Conservation (phyloP, 2,797 vertebrate species). For the Rhabdophis nuchalis region DNA sequence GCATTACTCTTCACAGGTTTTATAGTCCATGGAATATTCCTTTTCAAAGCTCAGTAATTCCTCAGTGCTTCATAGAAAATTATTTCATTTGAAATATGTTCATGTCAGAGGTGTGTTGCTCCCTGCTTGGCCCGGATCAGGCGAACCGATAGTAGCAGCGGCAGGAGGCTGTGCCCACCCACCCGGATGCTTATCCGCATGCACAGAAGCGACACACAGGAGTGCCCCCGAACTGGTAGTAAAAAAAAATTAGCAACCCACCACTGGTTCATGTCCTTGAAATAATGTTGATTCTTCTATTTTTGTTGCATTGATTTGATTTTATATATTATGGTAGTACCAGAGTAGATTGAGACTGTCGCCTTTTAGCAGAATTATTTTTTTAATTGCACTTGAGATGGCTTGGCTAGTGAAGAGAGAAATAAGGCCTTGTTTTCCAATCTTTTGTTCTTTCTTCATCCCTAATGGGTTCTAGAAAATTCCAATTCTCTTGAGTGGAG, state of each 20-base stretch:
- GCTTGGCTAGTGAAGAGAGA: background rate
- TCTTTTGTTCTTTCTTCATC: background rate
- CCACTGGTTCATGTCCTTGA: background rate
- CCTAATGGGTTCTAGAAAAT: background rate
- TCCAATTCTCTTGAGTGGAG: background rate
- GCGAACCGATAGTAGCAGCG: too few relatives aligned
- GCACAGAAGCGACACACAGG: too few relatives aligned
- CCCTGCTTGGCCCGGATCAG: too few relatives aligned
- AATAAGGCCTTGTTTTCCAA: background rate
- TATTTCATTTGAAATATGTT: background rate
- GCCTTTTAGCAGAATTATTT: background rate
- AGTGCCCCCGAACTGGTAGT: too few relatives aligned
- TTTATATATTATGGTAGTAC: background rate
- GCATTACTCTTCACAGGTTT: background rate
- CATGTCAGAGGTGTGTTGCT: too few relatives aligned
- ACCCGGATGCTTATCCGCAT: too few relatives aligned
- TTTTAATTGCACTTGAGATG: background rate
- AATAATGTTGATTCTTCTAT: background rate
- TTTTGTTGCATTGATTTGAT: background rate
- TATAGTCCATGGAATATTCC: background rate
- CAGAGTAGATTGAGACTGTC: background rate
- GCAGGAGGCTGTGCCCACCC: too few relatives aligned
- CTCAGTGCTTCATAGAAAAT: background rate
- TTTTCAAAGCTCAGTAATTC: background rate
- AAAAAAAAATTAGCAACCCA: too few relatives aligned